Base-by-base conservation (phyloP, 2,888 invertebrate species). In the Ophion obscuratus region DNA sequence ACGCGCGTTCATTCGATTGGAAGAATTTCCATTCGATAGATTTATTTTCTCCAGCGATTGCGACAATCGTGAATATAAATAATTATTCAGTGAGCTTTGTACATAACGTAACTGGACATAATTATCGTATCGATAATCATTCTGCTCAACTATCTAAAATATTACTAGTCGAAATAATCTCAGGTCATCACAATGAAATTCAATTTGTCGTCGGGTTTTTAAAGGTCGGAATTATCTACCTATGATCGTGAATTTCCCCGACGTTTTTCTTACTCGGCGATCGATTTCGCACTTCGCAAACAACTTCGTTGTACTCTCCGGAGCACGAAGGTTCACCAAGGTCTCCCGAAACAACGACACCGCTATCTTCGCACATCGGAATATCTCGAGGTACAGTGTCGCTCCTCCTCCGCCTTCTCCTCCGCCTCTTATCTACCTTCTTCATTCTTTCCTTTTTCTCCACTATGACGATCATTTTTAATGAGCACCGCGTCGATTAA, bases 341-440 rank as follows among this genome's bases (percentile, higher is more conserved):
- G 93, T 93, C 93, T 68, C 92, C 92, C 84, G 92, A 93, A 88
- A 90, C 90, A 31, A 91, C 92, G 20, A 93, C 89, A 20, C 93
- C 93, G 85, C 92, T 93, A 79, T 93, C 93, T 81, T 93, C 92
- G 81, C 88, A 91, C 68, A 81, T 87, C 27, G 87, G 89, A 84
- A 88, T 88, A 62, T 87, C 86, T 20, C 84, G 78, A 20, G 75
- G 24, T 44, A 70, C 67, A 24, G 44, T 24, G 11, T 86, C 81
- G 66, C 73, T 83, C 40, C 53, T 75, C 17, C 74, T 81, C 57
- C 31, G 31, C 31, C 31, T 31, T 4, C 31, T 31, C 31, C 73
- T 83, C 27, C 53, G 70, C 11, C 70, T 81, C 62, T 81, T 47
- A 68, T 24, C 67, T 1, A 31, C 57, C 53, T 73, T 77, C 61